Evolutionary conservation across 2,797 vertebrate genomes (phyloP).

Genomic region (Protonibea diacanthus): DNA sequence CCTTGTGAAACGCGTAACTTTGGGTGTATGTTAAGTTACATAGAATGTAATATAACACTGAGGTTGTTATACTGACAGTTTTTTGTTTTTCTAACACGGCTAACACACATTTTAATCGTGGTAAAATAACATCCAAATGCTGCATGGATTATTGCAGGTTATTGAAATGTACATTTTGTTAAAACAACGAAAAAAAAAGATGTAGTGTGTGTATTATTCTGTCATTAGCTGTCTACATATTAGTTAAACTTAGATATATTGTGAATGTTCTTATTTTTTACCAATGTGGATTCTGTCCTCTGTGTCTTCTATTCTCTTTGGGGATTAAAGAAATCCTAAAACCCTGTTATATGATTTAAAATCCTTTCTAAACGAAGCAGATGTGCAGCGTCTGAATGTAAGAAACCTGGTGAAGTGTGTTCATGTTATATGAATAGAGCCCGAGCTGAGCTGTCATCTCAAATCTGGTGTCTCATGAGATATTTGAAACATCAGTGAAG

Average conservation of each 20-base stretch:
- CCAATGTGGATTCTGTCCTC: constrained; percentile 53
- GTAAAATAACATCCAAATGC: constrained; percentile 56
- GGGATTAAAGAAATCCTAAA: constrained; percentile 65
- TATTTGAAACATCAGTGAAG: constrained; percentile 38
- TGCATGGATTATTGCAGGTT: constrained; percentile 72
- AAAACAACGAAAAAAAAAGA: constrained; percentile 7
- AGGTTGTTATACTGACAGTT: constrained; percentile 30
- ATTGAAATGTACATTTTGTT: constrained; percentile 59
- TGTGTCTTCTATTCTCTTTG: constrained; percentile 64
- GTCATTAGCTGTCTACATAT: constrained; percentile 59
- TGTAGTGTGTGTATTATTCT: constrained; percentile 56
- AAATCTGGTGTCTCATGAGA: constrained; percentile 52
- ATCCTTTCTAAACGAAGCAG: constrained; percentile 36
- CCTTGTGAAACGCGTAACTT: constrained; percentile 75
- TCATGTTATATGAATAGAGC: constrained; percentile 35
- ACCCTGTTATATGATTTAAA: constrained; percentile 29
- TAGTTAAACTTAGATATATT: constrained; percentile 54
- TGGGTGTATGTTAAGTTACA: constrained; percentile 55
- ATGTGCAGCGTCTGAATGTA: constrained; percentile 17
- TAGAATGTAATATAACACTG: constrained; percentile 70
- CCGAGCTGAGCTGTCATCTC: constrained; percentile 43
- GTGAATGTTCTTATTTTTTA: constrained; percentile 66
- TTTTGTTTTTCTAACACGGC: constrained; percentile 48
- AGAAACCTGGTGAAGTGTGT: constrained; percentile 15
- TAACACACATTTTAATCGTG: constrained; percentile 51